These are phyloP conservation scores for Brachionus rubens DNA, from an alignment of 1,140 invertebrate genomes.

Conservation along the genomic window DNA sequence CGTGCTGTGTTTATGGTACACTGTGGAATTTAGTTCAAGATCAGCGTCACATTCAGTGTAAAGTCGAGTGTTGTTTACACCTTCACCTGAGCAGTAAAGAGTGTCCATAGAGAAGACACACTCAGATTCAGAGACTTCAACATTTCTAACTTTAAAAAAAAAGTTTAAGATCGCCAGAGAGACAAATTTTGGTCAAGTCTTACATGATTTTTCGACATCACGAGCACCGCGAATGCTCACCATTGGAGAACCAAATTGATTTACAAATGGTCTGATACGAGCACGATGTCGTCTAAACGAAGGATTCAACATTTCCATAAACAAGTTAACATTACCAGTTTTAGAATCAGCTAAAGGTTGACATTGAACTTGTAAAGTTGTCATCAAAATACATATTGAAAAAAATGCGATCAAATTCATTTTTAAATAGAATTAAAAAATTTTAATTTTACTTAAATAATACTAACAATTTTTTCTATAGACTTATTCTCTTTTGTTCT, in stretches of 20 bases:
- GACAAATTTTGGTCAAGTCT: no score
- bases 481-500: no score
- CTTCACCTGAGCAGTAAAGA: background rate
- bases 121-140: background rate
- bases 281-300: no score
- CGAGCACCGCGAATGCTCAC: slow-evolving; percentile 4
- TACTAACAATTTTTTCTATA: no score
- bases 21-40: background rate
- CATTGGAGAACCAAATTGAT: background rate
- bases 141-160: slow-evolving; percentile 2
- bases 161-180: no score
- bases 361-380: background rate
- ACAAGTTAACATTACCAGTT: slow-evolving; percentile 9
- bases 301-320: slow-evolving; percentile 18
- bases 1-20: background rate
- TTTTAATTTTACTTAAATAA: no score
- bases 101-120: background rate
- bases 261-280: background rate
- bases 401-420: background rate
- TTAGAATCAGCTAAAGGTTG: slow-evolving; percentile 40
- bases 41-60: slow-evolving; percentile 11
- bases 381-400: no score
- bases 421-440: no score
- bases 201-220: background rate
- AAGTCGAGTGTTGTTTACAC: background rate